Conservation (phyloP, 2,888 invertebrate genomes). For the Altica lythri region DNA sequence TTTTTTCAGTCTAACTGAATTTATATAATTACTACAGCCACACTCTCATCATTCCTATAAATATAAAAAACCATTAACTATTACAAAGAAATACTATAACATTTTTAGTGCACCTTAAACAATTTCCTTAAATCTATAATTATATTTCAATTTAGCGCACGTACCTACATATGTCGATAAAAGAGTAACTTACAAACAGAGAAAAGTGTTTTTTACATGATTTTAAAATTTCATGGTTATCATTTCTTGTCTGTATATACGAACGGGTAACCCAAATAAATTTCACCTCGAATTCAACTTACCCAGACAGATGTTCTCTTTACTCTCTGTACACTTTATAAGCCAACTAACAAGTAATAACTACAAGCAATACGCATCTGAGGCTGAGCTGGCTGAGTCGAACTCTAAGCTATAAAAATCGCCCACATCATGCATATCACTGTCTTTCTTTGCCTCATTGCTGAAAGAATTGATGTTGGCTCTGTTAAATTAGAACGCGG, state of each 20-base stretch:
- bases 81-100: too few species aligned
- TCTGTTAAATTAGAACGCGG: conserved; percentile 28
- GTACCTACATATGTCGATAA: background rate
- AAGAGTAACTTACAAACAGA: background rate
- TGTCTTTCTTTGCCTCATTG: conserved; percentile 22
- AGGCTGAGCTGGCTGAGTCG: too few species aligned
- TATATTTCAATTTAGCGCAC: too few species aligned
- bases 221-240: background rate
- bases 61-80: too few species aligned
- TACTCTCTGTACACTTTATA: conserved; percentile 13
- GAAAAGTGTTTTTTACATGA: background rate
- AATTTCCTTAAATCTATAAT: too few species aligned
- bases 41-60: too few species aligned
- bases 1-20: too few species aligned
- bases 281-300: conserved; percentile 4
- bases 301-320: conserved; percentile 19
- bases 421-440: conserved; percentile 23
- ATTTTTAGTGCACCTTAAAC: too few species aligned
- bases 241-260: background rate
- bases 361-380: conserved; percentile 12
- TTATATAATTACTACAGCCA: too few species aligned
- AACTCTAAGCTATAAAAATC: conserved; percentile 16
- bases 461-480: conserved; percentile 11
- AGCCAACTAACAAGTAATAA: conserved; percentile 10
- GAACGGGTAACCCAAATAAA: background rate